phyloP scores from a whole-genome alignment of 2,113 vertebrate species.

The Cichladusa arquata region DNA sequence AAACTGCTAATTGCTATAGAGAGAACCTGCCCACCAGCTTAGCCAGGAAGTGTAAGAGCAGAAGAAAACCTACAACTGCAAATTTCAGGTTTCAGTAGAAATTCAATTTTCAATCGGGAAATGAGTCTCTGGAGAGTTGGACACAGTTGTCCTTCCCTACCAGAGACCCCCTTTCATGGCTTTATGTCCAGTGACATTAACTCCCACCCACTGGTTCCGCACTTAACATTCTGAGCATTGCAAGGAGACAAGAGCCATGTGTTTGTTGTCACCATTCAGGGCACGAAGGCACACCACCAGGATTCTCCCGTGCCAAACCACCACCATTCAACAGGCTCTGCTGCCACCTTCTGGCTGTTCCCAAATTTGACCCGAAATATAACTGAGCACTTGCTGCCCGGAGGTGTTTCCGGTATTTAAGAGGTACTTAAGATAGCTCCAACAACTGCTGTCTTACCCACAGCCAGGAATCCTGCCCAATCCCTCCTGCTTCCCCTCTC shows the following conservation, averaged over 20 bases:
- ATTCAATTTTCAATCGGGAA: background rate
- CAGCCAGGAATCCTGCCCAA: background rate
- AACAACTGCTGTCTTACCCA: background rate
- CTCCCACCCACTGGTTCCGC: background rate
- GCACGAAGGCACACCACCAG: fast-evolving
- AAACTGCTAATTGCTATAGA: background rate
- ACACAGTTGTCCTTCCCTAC: background rate
- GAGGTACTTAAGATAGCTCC: background rate
- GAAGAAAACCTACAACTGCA: background rate
- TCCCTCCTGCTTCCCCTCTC: background rate
- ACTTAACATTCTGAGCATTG: background rate
- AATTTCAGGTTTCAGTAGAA: background rate
- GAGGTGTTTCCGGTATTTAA: background rate
- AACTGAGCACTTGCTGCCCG: fast-evolving
- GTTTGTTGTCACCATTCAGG: fast-evolving
- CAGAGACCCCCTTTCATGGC: too few relatives aligned
- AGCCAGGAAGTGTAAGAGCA: background rate
- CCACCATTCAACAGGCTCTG: fast-evolving
- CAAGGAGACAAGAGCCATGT: fast-evolving
- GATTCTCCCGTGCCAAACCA: fast-evolving
- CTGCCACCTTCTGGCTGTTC: background rate
- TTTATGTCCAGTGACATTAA: background rate
- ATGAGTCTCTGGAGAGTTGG: background rate
- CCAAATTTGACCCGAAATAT: background rate
- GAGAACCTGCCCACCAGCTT: background rate